Percentiles rank a stretch among this genome's conserved stretches.
phyloP scores from a whole-genome alignment of 37 sponge, comb jelly and placozoan genomes.

The Spongilla lacustris region DNA sequence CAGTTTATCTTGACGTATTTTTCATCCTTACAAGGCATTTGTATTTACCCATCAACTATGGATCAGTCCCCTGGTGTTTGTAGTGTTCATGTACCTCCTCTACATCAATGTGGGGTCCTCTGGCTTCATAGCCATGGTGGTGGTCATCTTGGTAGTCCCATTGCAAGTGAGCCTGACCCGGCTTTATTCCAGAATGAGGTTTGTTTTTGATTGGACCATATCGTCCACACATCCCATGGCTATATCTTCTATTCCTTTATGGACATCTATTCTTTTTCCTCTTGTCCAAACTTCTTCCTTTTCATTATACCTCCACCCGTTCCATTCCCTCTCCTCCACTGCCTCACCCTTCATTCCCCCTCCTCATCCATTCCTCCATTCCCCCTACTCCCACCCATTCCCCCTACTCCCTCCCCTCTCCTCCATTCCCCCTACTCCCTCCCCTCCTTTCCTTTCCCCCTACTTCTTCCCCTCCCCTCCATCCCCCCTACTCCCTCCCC shows the following conservation, averaged over 20 bases:
- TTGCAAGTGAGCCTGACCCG: slow-evolving; percentile 27
- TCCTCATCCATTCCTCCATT: not conserved
- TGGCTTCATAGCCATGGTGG: slow-evolving; percentile 21
- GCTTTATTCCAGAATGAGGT: not conserved
- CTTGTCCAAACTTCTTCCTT: not conserved
- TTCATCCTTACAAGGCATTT: slow-evolving; percentile 41
- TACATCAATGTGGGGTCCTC: slow-evolving; percentile 67
- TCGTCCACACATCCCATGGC: no score
- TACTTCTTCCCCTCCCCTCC: slow-evolving; percentile 1
- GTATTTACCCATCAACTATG: slow-evolving; percentile 47
- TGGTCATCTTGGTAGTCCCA: slow-evolving; percentile 48
- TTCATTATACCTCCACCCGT: not conserved
- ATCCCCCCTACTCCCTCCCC: not conserved
- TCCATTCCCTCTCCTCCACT: slow-evolving; percentile 5
- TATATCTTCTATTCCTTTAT: no score
- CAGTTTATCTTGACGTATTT: not conserved
- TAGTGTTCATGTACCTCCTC: slow-evolving; percentile 43
- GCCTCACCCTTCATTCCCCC: slow-evolving; percentile 9
- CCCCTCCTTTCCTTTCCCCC: no score
- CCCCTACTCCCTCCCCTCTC: slow-evolving; percentile 12
- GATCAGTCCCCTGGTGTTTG: slow-evolving; percentile 56
- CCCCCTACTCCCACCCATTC: not conserved
- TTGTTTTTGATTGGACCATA: not conserved
- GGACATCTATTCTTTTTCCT: not conserved
- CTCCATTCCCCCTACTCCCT: not conserved